A percentile compares a stretch with the other conserved stretches of the same genome.
These are phyloP conservation scores for Arenaria interpres DNA, from an alignment of 2,113 vertebrate species.

Conservation along the genomic window DNA sequence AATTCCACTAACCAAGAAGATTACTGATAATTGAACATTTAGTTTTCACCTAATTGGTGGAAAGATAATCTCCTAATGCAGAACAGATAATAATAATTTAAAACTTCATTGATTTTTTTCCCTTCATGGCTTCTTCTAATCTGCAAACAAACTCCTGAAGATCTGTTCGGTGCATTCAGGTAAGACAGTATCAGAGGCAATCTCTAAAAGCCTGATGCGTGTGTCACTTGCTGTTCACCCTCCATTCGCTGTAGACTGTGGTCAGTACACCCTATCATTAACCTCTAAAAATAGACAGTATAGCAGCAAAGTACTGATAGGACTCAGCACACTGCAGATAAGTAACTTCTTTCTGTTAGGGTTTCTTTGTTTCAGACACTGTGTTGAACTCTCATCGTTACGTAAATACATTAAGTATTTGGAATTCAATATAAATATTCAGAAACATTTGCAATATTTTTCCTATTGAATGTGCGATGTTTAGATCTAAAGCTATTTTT, in stretches of 20 bases:
- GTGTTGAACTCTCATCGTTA: neutral
- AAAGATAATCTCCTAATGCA: neutral
- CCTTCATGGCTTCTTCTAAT: neutral
- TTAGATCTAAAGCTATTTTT: neutral
- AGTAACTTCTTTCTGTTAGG: neutral
- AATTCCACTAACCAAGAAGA: neutral
- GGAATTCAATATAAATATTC: neutral
- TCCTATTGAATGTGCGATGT: neutral
- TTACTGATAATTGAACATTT: neutral
- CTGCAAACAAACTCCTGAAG: neutral
- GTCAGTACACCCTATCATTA: neutral
- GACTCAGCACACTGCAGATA: neutral
- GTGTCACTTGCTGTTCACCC: neutral
- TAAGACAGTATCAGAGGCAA: neutral
- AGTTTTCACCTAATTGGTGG: neutral
- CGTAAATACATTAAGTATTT: neutral
- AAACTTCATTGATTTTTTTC: neutral
- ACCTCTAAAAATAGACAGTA: neutral
- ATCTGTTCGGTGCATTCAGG: neutral
- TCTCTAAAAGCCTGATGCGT: neutral
- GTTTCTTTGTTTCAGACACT: neutral
- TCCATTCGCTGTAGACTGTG: neutral
- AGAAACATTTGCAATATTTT: neutral
- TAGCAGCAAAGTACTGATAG: neutral
- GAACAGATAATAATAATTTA: neutral